phyloP scores from a whole-genome alignment of 2,888 invertebrate genomes.

The Choristoneura rosaceana region DNA sequence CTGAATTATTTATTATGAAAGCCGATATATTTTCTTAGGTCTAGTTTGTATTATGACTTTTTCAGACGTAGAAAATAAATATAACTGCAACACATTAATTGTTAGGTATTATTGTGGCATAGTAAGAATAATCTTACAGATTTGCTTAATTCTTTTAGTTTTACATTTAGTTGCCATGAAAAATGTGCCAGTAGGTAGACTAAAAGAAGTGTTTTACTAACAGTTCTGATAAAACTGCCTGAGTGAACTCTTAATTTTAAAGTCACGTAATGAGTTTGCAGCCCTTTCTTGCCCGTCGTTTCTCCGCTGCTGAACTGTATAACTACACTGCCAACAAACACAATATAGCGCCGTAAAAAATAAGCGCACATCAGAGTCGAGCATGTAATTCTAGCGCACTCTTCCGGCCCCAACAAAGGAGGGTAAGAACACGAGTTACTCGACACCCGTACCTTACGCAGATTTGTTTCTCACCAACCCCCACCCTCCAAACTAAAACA shows the following conservation, averaged over 20 bases:
- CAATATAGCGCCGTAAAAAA: constrained; percentile 84
- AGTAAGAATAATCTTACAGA: not conserved
- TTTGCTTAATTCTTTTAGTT: too few species aligned
- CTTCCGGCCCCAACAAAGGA: constrained; percentile 85
- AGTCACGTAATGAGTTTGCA: constrained; percentile 74
- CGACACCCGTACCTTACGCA: constrained; percentile 85
- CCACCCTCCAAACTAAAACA: constrained; percentile 61
- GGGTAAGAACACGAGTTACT: constrained; percentile 86
- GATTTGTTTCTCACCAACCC: constrained; percentile 82
- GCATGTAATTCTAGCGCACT: constrained; percentile 86
- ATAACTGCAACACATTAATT: not conserved
- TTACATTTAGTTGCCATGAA: not conserved
- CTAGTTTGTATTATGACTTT: not conserved
- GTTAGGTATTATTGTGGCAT: not conserved
- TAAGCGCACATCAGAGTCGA: constrained; percentile 85
- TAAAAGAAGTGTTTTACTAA: not conserved
- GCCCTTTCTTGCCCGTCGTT: constrained; percentile 67
- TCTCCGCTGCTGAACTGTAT: constrained; percentile 83
- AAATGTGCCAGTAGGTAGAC: not conserved
- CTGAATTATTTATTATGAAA: constrained; percentile 32
- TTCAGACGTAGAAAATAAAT: not conserved
- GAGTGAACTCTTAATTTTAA: constrained; percentile 25
- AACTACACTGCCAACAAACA: constrained; percentile 79
- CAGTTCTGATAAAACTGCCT: not conserved
- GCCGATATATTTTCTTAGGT: constrained; percentile 14